Evolutionary conservation across 2,888 invertebrate genomes (phyloP).

Genomic region (Darwinula stevensoni): DNA sequence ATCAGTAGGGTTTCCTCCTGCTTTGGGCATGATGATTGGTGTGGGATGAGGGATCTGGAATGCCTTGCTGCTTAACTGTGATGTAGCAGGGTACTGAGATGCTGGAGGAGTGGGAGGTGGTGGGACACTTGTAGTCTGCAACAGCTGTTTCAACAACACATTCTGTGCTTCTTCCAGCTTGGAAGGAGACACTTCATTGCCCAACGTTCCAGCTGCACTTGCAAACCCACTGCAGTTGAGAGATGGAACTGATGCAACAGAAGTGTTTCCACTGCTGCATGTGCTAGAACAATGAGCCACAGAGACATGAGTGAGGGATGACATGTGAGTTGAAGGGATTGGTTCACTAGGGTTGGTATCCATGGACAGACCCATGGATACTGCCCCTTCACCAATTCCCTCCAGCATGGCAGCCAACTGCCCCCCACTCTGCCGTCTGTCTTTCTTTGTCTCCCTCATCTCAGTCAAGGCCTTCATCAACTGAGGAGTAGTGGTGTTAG

Average conservation of each 20-base stretch:
- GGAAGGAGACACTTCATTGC: no score
- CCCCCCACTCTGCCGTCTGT: neutral
- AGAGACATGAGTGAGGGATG: neutral
- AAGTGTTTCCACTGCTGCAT: neutral
- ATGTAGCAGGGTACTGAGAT: neutral
- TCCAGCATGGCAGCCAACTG: conserved; percentile 1
- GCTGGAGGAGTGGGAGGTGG: neutral
- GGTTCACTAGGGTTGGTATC: neutral
- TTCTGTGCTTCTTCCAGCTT: conserved; percentile 6
- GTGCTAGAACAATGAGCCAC: neutral
- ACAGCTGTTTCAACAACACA: conserved; percentile 8
- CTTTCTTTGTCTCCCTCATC: neutral
- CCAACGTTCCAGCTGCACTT: no score
- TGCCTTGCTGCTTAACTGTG: no score
- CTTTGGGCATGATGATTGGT: no score
- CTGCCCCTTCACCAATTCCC: neutral
- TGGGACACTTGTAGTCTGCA: conserved; percentile 7
- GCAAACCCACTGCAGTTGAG: no score
- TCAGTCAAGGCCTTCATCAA: conserved; percentile 1
- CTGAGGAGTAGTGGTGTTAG: no score
- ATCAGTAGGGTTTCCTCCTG: no score
- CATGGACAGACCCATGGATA: neutral
- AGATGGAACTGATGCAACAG: neutral
- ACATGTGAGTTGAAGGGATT: neutral
- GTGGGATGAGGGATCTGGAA: no score